These are phyloP conservation scores for Papilio xuthus DNA, from an alignment of 1,140 invertebrate genomes.

Conservation along the genomic window DNA sequence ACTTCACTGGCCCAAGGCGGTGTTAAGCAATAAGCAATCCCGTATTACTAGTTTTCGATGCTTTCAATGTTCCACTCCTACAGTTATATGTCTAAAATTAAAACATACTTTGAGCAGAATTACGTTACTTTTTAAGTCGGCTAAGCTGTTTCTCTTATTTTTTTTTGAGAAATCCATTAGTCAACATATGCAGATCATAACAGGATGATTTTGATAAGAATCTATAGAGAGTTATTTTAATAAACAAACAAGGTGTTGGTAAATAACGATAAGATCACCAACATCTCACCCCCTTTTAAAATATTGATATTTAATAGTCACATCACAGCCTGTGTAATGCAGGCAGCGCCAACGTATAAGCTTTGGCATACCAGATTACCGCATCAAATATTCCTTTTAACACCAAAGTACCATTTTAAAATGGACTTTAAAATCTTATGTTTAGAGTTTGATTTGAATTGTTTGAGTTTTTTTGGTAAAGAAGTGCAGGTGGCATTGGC, in stretches of 20 bases:
- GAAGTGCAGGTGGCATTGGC: conserved; percentile 72
- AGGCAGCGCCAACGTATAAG: conserved; percentile 68
- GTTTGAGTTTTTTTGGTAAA: conserved; percentile 45
- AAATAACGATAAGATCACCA: conserved; percentile 69
- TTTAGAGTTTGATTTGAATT: conserved; percentile 41
- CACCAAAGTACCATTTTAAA: conserved; percentile 43
- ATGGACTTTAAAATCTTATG: conserved; percentile 13
- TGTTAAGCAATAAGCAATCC: no score
- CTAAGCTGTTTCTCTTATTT: not conserved
- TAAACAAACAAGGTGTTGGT: conserved; percentile 77
- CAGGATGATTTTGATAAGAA: conserved; percentile 60
- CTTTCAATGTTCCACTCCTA: no score
- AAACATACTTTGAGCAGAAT: no score
- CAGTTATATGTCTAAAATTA: no score
- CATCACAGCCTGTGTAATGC: conserved; percentile 71
- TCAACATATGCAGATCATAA: conserved; percentile 63
- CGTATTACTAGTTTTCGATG: no score
- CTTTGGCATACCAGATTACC: conserved; percentile 77
- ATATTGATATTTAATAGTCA: conserved; percentile 79
- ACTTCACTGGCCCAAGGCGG: no score
- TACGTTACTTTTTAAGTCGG: not conserved
- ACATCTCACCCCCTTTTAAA: conserved; percentile 72
- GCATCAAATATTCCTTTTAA: conserved; percentile 73
- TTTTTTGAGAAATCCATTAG: not conserved
- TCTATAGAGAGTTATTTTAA: conserved; percentile 52